Percentiles rank a stretch among this genome's conserved stretches.
Evolutionary conservation across 2,113 vertebrate species (phyloP).

Genomic region (Garra rufa): DNA sequence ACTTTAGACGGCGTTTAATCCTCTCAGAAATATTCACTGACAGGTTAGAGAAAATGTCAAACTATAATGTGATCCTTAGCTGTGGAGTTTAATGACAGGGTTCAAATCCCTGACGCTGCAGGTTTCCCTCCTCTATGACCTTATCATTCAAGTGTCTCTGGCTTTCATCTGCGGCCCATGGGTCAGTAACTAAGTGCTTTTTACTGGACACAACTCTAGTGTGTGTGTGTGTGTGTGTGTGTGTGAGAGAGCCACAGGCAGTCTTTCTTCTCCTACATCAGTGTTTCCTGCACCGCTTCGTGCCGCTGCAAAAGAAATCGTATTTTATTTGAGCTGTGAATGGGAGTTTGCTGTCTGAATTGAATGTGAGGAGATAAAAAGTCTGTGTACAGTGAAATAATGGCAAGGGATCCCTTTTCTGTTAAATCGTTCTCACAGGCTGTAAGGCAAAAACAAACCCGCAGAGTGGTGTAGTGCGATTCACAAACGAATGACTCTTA

Average conservation of each 20-base stretch:
- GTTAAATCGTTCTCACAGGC: not conserved
- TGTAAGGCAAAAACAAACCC: not conserved
- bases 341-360: not conserved
- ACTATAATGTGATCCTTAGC: slow-evolving; percentile 22
- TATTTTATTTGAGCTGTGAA: not conserved
- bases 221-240: not conserved
- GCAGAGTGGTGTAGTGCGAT: not conserved
- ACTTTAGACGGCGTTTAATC: slow-evolving; percentile 17
- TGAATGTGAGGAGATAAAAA: not conserved
- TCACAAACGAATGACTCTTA: not conserved
- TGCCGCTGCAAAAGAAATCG: not conserved
- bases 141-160: slow-evolving; percentile 32
- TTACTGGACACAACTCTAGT: not conserved
- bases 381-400: not conserved
- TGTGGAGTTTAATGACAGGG: slow-evolving; percentile 14
- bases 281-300: not conserved
- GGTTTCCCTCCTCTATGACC: slow-evolving; percentile 35
- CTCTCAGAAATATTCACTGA: slow-evolving; percentile 17
- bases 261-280: slow-evolving; percentile 38
- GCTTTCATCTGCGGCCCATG: slow-evolving; percentile 9
- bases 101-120: slow-evolving; percentile 31
- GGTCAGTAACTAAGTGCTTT: slow-evolving; percentile 39
- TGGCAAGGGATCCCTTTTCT: not conserved
- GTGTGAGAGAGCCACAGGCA: not conserved
- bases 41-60: slow-evolving; percentile 32